Conservation (phyloP, 2,888 invertebrate species). For the Nomada lathburiana region DNA sequence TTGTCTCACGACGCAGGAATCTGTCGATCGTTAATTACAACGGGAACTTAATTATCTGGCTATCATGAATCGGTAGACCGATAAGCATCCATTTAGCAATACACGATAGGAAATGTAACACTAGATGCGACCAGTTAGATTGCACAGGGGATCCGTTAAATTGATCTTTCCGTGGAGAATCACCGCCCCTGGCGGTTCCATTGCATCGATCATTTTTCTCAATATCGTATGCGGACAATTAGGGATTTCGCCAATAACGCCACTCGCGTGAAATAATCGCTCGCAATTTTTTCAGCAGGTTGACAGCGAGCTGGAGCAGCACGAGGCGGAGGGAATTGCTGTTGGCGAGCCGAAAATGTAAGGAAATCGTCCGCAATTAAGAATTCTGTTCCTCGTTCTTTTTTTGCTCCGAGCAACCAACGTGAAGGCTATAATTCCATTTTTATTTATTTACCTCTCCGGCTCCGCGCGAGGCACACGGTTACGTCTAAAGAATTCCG, state of each 20-base stretch:
- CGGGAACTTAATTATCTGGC: conserved; percentile 47
- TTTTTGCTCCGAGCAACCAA: neutral
- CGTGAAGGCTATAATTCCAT: neutral
- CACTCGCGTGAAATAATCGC: neutral
- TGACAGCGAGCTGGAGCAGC: neutral
- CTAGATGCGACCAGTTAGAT: neutral
- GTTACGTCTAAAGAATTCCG: too few species aligned
- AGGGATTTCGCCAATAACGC: too few species aligned
- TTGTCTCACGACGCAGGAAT: conserved; percentile 24
- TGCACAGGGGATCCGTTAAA: conserved; percentile 32
- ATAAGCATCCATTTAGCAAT: conserved; percentile 51
- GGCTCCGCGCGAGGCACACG: neutral
- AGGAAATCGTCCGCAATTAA: conserved; percentile 1
- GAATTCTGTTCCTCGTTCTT: neutral
- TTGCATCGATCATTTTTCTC: too few species aligned
- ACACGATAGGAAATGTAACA: conserved; percentile 7
- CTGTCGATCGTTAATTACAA: conserved; percentile 45
- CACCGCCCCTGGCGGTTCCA: neutral
- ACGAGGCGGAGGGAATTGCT: conserved; percentile 11
- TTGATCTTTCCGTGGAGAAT: conserved; percentile 20
- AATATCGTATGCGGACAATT: too few species aligned
- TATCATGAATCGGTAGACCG: conserved; percentile 47
- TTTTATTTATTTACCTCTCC: conserved; percentile 13
- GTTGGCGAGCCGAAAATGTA: conserved; percentile 6
- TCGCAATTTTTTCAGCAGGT: conserved; percentile 17